A percentile compares a stretch with the other conserved stretches of the same genome.
Evolutionary conservation across 2,888 invertebrate genomes (phyloP).

Genomic region (Tryphoninae sp.): DNA sequence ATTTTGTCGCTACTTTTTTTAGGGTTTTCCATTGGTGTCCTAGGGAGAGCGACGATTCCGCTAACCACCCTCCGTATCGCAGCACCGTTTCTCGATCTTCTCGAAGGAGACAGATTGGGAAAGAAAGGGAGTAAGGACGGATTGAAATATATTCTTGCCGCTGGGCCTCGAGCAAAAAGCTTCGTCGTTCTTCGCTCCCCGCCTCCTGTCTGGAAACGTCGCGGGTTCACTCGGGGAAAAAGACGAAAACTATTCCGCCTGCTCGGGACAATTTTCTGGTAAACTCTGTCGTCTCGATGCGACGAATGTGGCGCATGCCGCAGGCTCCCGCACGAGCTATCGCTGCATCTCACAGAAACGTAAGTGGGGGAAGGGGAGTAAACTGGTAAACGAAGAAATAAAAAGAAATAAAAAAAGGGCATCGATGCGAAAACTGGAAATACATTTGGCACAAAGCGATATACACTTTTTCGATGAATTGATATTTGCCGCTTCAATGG

Average conservation of each 20-base stretch:
- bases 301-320: constrained; percentile 49
- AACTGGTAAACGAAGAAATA: constrained; percentile 26
- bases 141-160: constrained; percentile 61
- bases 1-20: no score
- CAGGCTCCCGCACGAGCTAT: constrained; percentile 31
- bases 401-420: not conserved
- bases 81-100: constrained; percentile 49
- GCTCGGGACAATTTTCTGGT: constrained; percentile 60
- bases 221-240: constrained; percentile 26
- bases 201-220: constrained; percentile 1
- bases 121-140: constrained; percentile 38
- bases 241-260: constrained; percentile 48
- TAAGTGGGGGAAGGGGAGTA: constrained; percentile 35
- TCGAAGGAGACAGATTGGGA: constrained; percentile 16
- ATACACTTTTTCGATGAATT: no score
- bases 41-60: constrained; percentile 7
- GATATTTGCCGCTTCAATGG: no score
- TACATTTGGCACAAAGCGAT: not conserved
- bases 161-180: constrained; percentile 42
- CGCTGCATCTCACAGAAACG: constrained; percentile 2
- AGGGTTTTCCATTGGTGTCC: not conserved
- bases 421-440: constrained; percentile 7
- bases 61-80: constrained; percentile 23
- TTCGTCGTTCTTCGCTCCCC: constrained; percentile 6
- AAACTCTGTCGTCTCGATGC: constrained; percentile 48